These are phyloP conservation scores for Drosophila meridionalis DNA, from an alignment of 2,888 invertebrate species.

Conservation along the genomic window DNA sequence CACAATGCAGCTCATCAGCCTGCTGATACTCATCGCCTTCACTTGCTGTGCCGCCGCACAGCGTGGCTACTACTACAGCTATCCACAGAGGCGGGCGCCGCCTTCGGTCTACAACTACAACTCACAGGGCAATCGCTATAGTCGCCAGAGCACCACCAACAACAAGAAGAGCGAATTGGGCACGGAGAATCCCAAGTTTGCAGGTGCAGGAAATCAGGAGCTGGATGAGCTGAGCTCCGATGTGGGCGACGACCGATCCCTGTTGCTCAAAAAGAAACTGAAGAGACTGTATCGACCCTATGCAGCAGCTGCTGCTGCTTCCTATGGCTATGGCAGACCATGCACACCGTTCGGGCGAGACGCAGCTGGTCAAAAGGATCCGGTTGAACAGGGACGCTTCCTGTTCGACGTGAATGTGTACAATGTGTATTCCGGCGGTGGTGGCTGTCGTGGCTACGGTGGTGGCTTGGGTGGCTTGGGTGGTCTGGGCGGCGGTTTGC, in stretches of 20 bases:
- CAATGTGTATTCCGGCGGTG: slow-evolving; percentile 72
- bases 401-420: slow-evolving; percentile 84
- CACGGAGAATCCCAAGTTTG: slow-evolving; percentile 82
- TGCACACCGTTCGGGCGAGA: slow-evolving; percentile 74
- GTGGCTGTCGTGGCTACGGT: slow-evolving; percentile 59
- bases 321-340: slow-evolving; percentile 57
- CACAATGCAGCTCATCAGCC: slow-evolving; percentile 51
- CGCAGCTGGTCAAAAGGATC: slow-evolving; percentile 56
- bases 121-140: slow-evolving; percentile 42
- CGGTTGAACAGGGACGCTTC: slow-evolving; percentile 81
- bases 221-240: slow-evolving; percentile 58
- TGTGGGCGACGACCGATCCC: slow-evolving; percentile 56
- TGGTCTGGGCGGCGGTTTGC: slow-evolving; percentile 61
- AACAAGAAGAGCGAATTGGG: slow-evolving; percentile 48
- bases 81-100: slow-evolving; percentile 23
- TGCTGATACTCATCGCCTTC: slow-evolving; percentile 48
- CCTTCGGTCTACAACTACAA: slow-evolving; percentile 26
- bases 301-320: slow-evolving; percentile 34
- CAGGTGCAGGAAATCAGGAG: slow-evolving; percentile 81
- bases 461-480: slow-evolving; percentile 49
- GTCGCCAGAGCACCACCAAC: slow-evolving; percentile 40
- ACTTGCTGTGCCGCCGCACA: slow-evolving; percentile 53
- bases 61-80: slow-evolving; percentile 61
- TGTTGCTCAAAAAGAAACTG: slow-evolving; percentile 68
- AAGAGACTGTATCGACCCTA: slow-evolving; percentile 50